phyloP scores from a whole-genome alignment of 2,113 vertebrate genomes.

The Phasianus colchicus region DNA sequence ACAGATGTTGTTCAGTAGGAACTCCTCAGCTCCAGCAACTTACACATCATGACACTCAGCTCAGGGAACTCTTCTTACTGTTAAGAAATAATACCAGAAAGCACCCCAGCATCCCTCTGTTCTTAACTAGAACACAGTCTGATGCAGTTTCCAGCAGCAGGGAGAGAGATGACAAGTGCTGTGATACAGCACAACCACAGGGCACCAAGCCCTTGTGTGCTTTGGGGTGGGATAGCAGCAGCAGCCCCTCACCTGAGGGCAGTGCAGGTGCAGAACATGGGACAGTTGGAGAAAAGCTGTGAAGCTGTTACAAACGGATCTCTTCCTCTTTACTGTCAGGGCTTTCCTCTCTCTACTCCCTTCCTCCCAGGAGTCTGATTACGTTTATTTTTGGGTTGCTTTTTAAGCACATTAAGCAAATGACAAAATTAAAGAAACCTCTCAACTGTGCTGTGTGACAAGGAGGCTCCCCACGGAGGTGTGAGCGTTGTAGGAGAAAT shows the following conservation, averaged over 20 bases:
- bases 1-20: not conserved
- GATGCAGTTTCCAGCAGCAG: not conserved
- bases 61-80: not conserved
- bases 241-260: not conserved
- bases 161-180: rapidly evolving
- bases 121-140: not conserved
- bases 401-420: not conserved
- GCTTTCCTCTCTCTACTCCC: not conserved
- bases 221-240: not conserved
- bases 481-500: not conserved
- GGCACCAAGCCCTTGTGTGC: not conserved
- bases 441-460: not conserved
- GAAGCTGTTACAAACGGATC: not conserved
- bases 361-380: not conserved
- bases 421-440: not conserved
- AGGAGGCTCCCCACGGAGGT: not conserved
- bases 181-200: rapidly evolving
- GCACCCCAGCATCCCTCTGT: not conserved
- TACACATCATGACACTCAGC: not conserved
- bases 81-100: not conserved
- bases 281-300: not conserved
- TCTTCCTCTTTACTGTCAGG: not conserved
- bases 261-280: not conserved
- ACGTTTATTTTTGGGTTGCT: not conserved
- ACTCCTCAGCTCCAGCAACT: not conserved